phyloP scores from a whole-genome alignment of 2,888 invertebrate genomes.

The Drosophila anomelani region DNA sequence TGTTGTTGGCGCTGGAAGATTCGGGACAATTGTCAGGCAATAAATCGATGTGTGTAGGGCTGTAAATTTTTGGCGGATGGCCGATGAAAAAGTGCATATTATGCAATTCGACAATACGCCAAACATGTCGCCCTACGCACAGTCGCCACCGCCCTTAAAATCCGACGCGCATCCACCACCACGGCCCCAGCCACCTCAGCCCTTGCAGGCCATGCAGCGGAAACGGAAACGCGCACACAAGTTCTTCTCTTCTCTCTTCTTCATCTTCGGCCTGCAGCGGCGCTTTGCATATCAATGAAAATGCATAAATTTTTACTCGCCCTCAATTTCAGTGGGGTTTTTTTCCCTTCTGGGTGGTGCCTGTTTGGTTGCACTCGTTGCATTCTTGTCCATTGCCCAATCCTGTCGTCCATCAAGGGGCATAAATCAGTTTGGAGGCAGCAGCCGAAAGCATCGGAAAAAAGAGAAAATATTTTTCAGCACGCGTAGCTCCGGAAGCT shows the following conservation, averaged over 20 bases:
- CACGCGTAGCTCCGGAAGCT: constrained; percentile 68
- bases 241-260: constrained; percentile 63
- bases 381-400: constrained; percentile 44
- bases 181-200: constrained; percentile 6
- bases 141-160: constrained; percentile 49
- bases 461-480: constrained; percentile 30
- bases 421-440: constrained; percentile 83
- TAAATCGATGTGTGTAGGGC: constrained; percentile 84
- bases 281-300: constrained; percentile 83
- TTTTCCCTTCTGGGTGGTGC: constrained; percentile 24
- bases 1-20: constrained; percentile 63
- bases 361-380: constrained; percentile 54
- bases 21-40: constrained; percentile 83
- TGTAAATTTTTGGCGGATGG: constrained; percentile 82
- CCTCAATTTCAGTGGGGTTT: constrained; percentile 39
- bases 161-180: constrained; percentile 5
- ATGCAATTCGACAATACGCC: constrained; percentile 82
- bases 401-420: constrained; percentile 78
- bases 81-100: constrained; percentile 82
- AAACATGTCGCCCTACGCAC: constrained; percentile 74
- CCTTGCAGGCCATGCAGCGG: constrained; percentile 41
- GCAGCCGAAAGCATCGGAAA: constrained; percentile 34
- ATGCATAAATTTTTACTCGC: constrained; percentile 78
- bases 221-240: constrained; percentile 72
- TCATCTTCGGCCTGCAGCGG: constrained; percentile 64